Evolutionary conservation across 2,888 invertebrate genomes (phyloP), one percentile per base, ranked within the genome.

Genomic region (Hirtodrosophila confusa): DNA sequence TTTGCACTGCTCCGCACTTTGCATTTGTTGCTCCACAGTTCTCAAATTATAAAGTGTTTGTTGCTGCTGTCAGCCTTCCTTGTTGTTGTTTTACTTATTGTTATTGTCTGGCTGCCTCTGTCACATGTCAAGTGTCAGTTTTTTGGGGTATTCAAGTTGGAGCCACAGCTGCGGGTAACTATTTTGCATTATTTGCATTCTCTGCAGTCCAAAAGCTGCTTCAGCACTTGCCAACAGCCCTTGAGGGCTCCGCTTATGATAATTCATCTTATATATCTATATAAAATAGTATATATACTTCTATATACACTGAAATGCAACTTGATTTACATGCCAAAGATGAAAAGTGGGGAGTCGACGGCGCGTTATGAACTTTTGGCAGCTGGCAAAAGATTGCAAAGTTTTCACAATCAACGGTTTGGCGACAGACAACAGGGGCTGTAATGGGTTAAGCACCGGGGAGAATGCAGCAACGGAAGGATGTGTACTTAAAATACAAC

Each of bases 51-150:
- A 35, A 43, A 74, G 41, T 58, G 43, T 66, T 55, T 63, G 58
- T 57, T 53, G 43, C 23, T 37, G 51, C 39, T 66, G 69, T 56
- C 58, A 57, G 36, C 33, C 45, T 23, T 17, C 29, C 12, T 36
- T 56, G 12, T 43, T 43, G 24, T 27, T 37, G 43, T 36, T 39
- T 36, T n/a, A 24, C 23, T 55, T 68, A 56, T 62, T 63, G 27
- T 71, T 73, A 70, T 73, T 70, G 86, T 85, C 80, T 85, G 73
- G 70, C 75, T 85, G 80, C 41, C 57, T 41, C 76, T 72, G 85
- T 82, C 76, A 82, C 76, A 73, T 73, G 76, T 80, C 83, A 80
- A 78, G 70, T 85, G 86, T 75, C 83, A 85, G 64, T 66, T 79
- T 70, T 51, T 33, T 55, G 57, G 37, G 56, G 35, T 50, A 51